Conservation (phyloP, 2,113 vertebrate species). For the Nothocercus julius region DNA sequence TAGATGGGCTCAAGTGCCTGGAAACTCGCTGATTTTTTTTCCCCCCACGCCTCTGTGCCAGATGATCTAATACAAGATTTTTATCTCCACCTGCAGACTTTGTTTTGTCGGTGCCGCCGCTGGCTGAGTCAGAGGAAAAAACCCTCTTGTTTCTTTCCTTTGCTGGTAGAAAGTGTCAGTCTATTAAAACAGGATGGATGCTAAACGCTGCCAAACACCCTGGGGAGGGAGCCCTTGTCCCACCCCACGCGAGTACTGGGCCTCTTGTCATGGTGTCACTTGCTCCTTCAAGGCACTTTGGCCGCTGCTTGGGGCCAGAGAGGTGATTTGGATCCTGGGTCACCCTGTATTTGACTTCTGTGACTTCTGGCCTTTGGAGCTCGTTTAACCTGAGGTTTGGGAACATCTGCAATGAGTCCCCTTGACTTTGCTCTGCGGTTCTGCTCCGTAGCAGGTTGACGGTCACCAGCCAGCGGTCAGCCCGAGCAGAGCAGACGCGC, state of each 20-base stretch:
- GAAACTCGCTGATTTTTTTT: accelerated
- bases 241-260: accelerated
- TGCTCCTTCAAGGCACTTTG: accelerated
- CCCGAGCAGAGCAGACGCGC: accelerated
- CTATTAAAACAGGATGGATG: accelerated
- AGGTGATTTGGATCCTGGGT: not conserved
- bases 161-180: accelerated
- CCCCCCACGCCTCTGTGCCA: not conserved
- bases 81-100: not conserved
- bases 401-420: not conserved
- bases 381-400: not conserved
- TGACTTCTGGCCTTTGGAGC: not conserved
- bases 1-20: not conserved
- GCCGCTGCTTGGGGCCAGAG: accelerated
- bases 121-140: not conserved
- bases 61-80: not conserved
- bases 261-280: accelerated
- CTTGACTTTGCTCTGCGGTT: not conserved
- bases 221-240: not conserved
- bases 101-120: accelerated
- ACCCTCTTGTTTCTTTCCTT: accelerated
- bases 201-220: no score
- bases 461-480: not conserved
- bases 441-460: accelerated
- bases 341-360: accelerated